Evolutionary conservation across 2,888 invertebrate species (phyloP), one percentile per base, ranked within the genome.

Genomic region (Lycophotia porphyrea): DNA sequence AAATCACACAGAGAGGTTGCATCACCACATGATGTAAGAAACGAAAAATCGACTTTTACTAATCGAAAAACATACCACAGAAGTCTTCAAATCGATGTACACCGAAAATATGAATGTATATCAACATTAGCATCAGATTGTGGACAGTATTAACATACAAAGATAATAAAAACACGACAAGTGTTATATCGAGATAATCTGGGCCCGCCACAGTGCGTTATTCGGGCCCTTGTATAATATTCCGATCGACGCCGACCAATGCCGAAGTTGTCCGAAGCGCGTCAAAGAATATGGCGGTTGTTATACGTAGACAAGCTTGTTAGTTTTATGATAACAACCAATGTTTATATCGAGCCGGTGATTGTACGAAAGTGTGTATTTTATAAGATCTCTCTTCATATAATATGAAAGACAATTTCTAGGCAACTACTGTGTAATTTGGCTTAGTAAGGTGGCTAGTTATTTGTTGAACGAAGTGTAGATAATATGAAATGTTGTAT

Each of bases 151-250:
- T 81, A 80, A 63, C 78, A 87, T 87, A 82, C 71, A 84, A 78
- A 77, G 68, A 77, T 80, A 82, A 88, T 87, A 86, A 86, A 88
- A 83, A 84, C 81, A 84, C 85, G 85, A 88, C 83, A 88, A 88
- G 83, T 85, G 83, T 85, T 80, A 87, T 84, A 82, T 81, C 80
- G 69, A 80, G 74, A 88, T 88, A 89, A 92, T 91, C 89, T 84
- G 82, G 77, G 84, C 71, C 65, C 72, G 80, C 72, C 71, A 80
- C 78, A 79, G 71, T 77, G 74, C 72, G 78, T 81, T 81, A 87
- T 84, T 88, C 80, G 81, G 85, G 84, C 86, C 87, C 87, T 87
- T 85, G 92, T 92, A 93, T 94, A 93, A 93, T 93, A 92, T 90
- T 90, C 88, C 91, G 87, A 93, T 93, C 90, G 87, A 74, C 84